These are phyloP conservation scores for Megalops cyprinoides DNA, from an alignment of 2,797 vertebrate genomes.

Conservation along the genomic window DNA sequence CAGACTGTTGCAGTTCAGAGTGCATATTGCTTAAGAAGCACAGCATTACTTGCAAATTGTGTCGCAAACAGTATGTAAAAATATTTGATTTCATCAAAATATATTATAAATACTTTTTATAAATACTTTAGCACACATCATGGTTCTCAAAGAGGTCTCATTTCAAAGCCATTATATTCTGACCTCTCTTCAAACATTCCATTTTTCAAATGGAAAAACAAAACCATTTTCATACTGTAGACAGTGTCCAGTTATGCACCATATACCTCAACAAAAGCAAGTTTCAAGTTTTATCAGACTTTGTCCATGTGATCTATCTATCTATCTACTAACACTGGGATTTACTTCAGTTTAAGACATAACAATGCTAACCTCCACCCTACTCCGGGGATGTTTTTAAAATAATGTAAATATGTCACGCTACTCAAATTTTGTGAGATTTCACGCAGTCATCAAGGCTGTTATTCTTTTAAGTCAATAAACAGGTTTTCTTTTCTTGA, in stretches of 20 bases:
- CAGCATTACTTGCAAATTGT: not conserved
- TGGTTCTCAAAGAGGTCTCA: no score
- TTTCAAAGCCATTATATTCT: no score
- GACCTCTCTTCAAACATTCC: no score
- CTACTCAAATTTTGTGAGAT: not conserved
- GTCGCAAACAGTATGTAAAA: not conserved
- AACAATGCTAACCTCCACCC: not conserved
- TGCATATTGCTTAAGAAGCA: no score
- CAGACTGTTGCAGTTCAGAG: no score
- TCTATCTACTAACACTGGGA: not conserved
- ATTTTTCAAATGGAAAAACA: not conserved
- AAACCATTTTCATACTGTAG: not conserved
- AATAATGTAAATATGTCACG: not conserved
- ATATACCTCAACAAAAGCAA: not conserved
- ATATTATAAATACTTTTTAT: no score
- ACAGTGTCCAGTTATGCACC: not conserved
- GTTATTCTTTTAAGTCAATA: not conserved
- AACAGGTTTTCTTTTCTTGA: not conserved
- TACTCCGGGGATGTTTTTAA: no score
- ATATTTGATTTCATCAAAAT: no score
- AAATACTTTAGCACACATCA: no score
- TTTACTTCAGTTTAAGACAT: not conserved
- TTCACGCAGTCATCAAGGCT: not conserved
- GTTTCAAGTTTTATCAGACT: not conserved
- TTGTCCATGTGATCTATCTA: no score